Evolutionary conservation across 2,797 vertebrate species (phyloP).

Genomic region (Oreonectes daqikongensis): DNA sequence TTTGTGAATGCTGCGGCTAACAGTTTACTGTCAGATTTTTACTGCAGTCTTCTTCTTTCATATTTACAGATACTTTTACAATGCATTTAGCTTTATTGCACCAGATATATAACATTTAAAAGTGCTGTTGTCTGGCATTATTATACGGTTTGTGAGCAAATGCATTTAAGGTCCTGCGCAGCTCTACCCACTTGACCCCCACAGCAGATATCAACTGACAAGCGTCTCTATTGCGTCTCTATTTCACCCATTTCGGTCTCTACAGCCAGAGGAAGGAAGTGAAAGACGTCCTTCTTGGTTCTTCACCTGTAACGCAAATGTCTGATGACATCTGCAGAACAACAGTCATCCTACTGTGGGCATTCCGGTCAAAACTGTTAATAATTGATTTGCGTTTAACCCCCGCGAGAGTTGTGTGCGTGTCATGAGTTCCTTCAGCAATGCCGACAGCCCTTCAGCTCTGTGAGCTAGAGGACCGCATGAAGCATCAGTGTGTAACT

Average conservation of each 20-base stretch:
- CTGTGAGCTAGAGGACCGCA: constrained; percentile 22
- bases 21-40: neutral
- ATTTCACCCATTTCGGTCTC: constrained; percentile 7
- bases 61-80: neutral
- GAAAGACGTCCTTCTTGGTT: constrained; percentile 13
- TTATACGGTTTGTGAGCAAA: neutral
- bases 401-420: constrained; percentile 24
- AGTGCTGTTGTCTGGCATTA: neutral
- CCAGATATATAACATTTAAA: neutral
- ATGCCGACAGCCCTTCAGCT: neutral
- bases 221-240: neutral
- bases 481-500: constrained; percentile 35
- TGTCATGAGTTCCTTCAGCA: constrained; percentile 28
- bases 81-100: neutral
- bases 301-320: constrained; percentile 33
- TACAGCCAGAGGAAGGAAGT: constrained; percentile 25
- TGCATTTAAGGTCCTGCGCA: neutral
- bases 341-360: constrained; percentile 26
- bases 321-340: constrained; percentile 47
- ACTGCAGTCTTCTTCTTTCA: neutral
- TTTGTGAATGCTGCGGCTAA: neutral
- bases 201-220: neutral
- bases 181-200: neutral
- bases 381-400: constrained; percentile 50
- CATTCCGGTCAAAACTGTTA: constrained; percentile 30